Conservation (phyloP, 2,888 invertebrate species). For the Cheilosia scutellata region DNA sequence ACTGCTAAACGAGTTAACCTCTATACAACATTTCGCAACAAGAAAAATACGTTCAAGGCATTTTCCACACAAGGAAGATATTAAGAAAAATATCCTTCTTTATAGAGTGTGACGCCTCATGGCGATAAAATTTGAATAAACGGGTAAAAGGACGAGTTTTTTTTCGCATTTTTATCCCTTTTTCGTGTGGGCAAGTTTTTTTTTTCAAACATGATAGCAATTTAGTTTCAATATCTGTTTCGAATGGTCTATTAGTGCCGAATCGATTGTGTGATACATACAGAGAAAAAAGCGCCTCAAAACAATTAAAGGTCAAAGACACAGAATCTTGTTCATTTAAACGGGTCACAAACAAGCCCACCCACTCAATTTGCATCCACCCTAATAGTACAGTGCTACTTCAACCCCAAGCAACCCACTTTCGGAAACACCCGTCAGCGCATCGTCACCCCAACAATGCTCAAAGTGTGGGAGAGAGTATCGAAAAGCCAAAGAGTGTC, state of each 20-base stretch:
- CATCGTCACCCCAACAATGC: conserved; percentile 62
- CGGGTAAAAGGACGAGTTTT: conserved; percentile 26
- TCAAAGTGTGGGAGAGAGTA: conserved; percentile 53
- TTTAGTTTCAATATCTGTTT: conserved; percentile 75
- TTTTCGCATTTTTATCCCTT: conserved; percentile 33
- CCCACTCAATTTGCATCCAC: conserved; percentile 41
- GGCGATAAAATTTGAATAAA: conserved; percentile 73
- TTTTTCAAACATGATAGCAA: conserved; percentile 45
- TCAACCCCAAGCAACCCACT: conserved; percentile 69
- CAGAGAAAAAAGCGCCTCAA: not conserved
- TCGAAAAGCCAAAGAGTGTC: conserved; percentile 76
- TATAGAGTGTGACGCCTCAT: conserved; percentile 55
- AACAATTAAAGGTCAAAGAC: conserved; percentile 72
- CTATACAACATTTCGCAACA: conserved; percentile 68
- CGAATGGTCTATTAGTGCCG: conserved; percentile 66
- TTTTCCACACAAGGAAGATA: conserved; percentile 7
- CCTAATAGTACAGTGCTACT: conserved; percentile 7
- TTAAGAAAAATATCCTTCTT: conserved; percentile 32
- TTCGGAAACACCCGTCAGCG: conserved; percentile 61
- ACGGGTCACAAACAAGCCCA: conserved; percentile 51
- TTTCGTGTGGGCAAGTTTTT: conserved; percentile 3
- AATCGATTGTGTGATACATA: conserved; percentile 41
- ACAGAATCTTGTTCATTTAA: conserved; percentile 45
- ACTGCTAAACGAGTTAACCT: conserved; percentile 54
- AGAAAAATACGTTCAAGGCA: conserved; percentile 32